Conservation (phyloP, 1,140 invertebrate genomes). For the Octopus bimaculoides region DNA sequence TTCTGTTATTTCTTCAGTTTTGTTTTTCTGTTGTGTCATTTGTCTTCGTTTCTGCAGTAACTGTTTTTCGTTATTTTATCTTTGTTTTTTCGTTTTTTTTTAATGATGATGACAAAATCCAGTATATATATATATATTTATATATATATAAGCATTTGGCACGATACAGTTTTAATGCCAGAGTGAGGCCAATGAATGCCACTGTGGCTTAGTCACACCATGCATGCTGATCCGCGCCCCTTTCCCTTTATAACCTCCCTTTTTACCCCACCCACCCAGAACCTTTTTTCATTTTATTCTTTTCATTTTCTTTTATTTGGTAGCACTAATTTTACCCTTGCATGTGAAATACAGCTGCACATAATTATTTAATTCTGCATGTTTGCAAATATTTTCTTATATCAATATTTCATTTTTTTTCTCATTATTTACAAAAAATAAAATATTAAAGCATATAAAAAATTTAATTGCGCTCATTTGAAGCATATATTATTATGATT, state of each 20-base stretch:
- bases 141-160: conserved; percentile 5
- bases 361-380: background rate
- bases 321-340: background rate
- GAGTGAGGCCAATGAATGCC: conserved; percentile 7
- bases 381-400: conserved; percentile 10
- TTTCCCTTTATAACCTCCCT: background rate
- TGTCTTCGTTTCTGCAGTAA: too few species aligned
- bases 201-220: conserved; percentile 3
- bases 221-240: background rate
- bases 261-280: background rate
- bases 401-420: background rate
- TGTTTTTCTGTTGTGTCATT: too few species aligned
- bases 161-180: background rate
- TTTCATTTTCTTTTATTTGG: too few species aligned
- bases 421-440: too few species aligned
- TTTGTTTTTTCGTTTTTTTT: background rate
- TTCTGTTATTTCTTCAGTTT: too few species aligned
- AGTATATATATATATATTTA: background rate
- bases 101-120: background rate
- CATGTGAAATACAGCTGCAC: conserved; percentile 3
- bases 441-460: too few species aligned
- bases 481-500: too few species aligned
- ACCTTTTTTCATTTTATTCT: too few species aligned
- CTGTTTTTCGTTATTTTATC: background rate
- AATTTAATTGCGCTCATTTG: too few species aligned